Percentiles rank a stretch among this genome's conserved stretches.
Conservation (phyloP, 2,888 invertebrate species). For the Tinea semifulvella region DNA sequence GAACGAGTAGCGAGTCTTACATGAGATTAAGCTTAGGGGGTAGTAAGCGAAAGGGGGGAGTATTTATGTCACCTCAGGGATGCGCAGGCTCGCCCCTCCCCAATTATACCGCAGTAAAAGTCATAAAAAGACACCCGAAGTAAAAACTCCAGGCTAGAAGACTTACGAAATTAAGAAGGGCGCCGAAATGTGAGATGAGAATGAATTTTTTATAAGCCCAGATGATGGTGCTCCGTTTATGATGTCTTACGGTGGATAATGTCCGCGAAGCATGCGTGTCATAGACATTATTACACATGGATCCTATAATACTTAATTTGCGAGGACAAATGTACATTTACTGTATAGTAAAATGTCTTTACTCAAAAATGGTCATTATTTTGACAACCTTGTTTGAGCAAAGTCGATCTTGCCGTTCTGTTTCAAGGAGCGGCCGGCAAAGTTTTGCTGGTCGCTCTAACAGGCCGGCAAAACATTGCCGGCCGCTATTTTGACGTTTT, state of each 20-base stretch:
- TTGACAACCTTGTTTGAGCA: too few species aligned
- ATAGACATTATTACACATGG: too few species aligned
- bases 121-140: conserved; percentile 68
- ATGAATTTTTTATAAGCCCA: conserved; percentile 67
- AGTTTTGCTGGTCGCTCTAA: too few species aligned
- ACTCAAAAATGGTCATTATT: too few species aligned
- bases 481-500: too few species aligned
- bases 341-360: too few species aligned
- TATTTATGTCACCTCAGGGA: conserved; percentile 67
- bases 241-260: conserved; percentile 65
- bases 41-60: conserved; percentile 50
- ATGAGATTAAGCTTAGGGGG: conserved; percentile 53
- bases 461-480: too few species aligned
- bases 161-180: conserved; percentile 67
- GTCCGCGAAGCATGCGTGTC: conserved; percentile 54
- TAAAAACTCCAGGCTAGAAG: conserved; percentile 65
- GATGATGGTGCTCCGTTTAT: conserved; percentile 66
- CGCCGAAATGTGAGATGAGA: conserved; percentile 67
- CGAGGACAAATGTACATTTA: too few species aligned
- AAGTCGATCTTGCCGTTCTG: too few species aligned
- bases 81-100: conserved; percentile 60
- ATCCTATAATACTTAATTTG: too few species aligned
- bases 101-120: conserved; percentile 69
- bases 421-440: too few species aligned
- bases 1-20: conserved; percentile 41